Evolutionary conservation across 1,140 invertebrate species (phyloP).

Genomic region (Latrodectus geometricus): DNA sequence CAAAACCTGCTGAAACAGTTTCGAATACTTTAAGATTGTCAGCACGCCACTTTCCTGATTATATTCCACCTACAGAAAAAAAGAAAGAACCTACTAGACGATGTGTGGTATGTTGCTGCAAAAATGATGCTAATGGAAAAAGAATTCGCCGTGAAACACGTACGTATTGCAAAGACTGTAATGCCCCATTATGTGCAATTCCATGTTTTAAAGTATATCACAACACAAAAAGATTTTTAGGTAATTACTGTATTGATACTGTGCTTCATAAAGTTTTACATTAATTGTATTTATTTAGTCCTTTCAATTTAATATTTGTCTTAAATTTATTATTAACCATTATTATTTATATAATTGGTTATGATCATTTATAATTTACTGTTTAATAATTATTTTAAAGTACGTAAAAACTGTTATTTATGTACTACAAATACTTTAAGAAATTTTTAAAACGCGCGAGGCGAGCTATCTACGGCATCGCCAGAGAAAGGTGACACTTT

Average conservation of each 20-base stretch:
- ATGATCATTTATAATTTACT: background rate
- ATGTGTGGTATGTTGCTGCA: background rate
- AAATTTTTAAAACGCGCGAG: conserved; percentile 14
- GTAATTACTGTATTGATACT: conserved; percentile 19
- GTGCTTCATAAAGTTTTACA: conserved; percentile 29
- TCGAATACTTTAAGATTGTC: conserved; percentile 6
- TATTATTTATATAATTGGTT: background rate
- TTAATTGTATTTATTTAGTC: conserved; percentile 22
- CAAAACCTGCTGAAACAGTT: conserved; percentile 16
- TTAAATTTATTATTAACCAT: background rate
- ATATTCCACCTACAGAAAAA: background rate
- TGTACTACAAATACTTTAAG: conserved; percentile 18
- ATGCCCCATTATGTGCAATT: background rate
- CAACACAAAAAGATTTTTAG: conserved; percentile 1
- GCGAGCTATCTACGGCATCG: conserved; percentile 14
- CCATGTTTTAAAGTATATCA: conserved; percentile 1
- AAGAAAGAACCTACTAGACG: background rate
- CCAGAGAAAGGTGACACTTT: conserved; percentile 18
- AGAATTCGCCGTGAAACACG: background rate
- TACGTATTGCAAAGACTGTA: background rate
- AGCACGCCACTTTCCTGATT: background rate
- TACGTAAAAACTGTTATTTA: conserved; percentile 12
- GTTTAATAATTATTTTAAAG: background rate
- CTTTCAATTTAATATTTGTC: background rate
- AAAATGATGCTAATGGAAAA: background rate